Conservation (phyloP, 2,797 vertebrate genomes). For the Helarctos malayanus region DNA sequence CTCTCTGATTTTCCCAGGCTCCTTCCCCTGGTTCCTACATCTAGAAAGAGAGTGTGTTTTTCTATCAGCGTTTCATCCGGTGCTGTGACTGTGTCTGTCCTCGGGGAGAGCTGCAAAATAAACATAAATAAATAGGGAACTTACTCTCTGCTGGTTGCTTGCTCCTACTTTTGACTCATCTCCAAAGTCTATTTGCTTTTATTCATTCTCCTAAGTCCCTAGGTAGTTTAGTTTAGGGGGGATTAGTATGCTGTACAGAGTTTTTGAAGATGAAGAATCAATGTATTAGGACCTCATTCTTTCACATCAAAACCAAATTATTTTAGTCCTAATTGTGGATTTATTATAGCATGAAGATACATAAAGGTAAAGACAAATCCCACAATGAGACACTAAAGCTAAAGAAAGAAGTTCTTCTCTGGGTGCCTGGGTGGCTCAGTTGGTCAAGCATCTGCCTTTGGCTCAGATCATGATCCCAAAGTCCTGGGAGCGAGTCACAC, state of each 20-base stretch:
- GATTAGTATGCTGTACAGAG: neutral
- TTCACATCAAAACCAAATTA: neutral
- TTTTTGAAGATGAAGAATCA: conserved; percentile 45
- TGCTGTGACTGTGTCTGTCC: neutral
- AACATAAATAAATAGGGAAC: neutral
- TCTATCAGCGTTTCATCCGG: neutral
- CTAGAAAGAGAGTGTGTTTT: neutral
- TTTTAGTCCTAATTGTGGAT: neutral
- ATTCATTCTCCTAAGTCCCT: neutral
- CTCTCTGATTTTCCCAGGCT: neutral
- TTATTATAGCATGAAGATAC: neutral
- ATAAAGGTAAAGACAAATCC: neutral
- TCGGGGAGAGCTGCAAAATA: neutral
- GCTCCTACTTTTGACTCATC: neutral
- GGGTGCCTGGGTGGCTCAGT: neutral
- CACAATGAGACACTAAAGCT: neutral
- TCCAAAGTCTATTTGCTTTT: neutral
- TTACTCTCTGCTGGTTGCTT: neutral
- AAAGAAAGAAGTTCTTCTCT: neutral
- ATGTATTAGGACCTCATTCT: neutral
- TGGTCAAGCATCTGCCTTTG: neutral
- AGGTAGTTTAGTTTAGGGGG: neutral
- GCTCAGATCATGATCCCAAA: neutral
- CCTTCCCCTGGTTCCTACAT: neutral
- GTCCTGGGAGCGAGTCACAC: too few relatives aligned